Evolutionary conservation across 2,888 invertebrate genomes (phyloP), one percentile per base, ranked within the genome.

Genomic region (Hirtodrosophila confusa): DNA sequence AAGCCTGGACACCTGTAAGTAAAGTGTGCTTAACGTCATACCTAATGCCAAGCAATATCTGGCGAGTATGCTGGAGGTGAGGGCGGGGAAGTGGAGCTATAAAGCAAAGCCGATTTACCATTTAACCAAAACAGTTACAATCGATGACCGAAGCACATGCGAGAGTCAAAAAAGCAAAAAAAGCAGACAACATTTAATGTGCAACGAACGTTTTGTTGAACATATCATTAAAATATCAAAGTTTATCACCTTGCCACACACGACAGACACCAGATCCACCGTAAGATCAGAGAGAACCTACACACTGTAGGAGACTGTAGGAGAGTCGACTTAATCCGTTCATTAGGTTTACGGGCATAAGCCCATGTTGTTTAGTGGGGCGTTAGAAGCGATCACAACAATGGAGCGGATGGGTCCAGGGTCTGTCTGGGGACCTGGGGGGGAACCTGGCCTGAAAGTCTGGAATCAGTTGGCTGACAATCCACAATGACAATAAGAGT

Each of bases 221-320:
- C 83, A 86, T 80, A 80, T 80, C 88, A 89, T 88, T 88, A 88
- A 88, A 89, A 83, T 86, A 86, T 72, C 84, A 80, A 87, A 88
- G 84, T 88, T 88, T 88, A 88, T 88, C 82, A 75, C 80, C 80
- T 79, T 85, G 79, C 84, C 80, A 84, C 83, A 85, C 82, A 72
- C 60, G 63, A 51, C 58, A 44, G 57, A 41, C 64, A 54, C 49
- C 36, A 53, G 48, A 24, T 23, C 6, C 17, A 24, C 40, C 39
- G 39, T 33, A 36, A 50, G 60, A 69, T 63, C 71, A 43, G 9
- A 45, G 33, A 62, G 23, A 47, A 31, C 17, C 17, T 17, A 17
- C 17, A 17, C 17, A 17, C 39, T 47, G 50, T 58, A 17, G 49
- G 45, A 45, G 64, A 58, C 51, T n/a, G n/a, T n/a, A n/a, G 35